These are phyloP conservation scores for Hycleus phaleratus DNA, from an alignment of 1,140 invertebrate genomes.

Conservation along the genomic window DNA sequence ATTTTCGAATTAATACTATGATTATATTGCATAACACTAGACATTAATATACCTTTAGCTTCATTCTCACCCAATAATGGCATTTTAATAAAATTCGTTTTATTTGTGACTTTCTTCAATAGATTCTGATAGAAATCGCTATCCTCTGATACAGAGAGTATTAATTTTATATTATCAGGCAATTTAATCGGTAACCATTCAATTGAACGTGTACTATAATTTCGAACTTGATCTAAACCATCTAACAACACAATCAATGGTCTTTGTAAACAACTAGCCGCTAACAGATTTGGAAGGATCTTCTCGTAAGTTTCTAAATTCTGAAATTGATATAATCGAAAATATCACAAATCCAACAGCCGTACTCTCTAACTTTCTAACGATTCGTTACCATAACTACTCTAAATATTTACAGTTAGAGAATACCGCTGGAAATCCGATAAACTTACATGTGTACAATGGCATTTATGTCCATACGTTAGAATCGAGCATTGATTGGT, in stretches of 20 bases:
- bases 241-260: conserved; percentile 63
- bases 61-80: conserved; percentile 44
- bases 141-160: conserved; percentile 59
- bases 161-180: conserved; percentile 61
- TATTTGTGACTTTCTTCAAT: conserved; percentile 36
- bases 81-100: conserved; percentile 42
- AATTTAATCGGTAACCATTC: conserved; percentile 63
- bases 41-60: conserved; percentile 47
- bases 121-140: conserved; percentile 42
- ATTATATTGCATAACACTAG: conserved; percentile 52
- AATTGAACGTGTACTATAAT: conserved; percentile 42
- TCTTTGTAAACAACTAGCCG: conserved; percentile 46
- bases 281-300: conserved; percentile 46
- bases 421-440: too few relatives aligned
- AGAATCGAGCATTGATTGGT: conserved; percentile 59
- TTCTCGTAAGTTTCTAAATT: conserved; percentile 47
- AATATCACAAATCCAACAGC: background rate
- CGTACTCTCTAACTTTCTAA: too few relatives aligned
- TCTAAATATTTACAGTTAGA: too few relatives aligned
- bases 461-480: conserved; percentile 50
- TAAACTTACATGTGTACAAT: conserved; percentile 51
- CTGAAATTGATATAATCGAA: conserved; percentile 30
- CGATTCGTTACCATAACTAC: background rate
- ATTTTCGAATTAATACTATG: conserved; percentile 53
- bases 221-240: conserved; percentile 58